A percentile compares a stretch with the other conserved stretches of the same genome.
phyloP scores from a whole-genome alignment of 2,113 vertebrate species.

The human (Homo sapiens) region DNA sequence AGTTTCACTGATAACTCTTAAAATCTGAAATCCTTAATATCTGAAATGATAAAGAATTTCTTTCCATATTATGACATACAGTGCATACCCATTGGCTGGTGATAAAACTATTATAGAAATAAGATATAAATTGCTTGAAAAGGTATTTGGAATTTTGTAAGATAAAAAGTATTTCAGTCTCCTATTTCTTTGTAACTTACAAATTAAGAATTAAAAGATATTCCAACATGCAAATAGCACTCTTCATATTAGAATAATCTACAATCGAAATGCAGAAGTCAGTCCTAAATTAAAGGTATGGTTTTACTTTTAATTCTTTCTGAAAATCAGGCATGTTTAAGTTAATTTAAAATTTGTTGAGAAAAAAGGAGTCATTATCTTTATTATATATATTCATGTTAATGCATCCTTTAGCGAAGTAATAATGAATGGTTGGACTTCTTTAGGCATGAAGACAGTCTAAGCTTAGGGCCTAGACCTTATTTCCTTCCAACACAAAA shows the following conservation, averaged over 20 bases:
- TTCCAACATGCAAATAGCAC: not conserved
- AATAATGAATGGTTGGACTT: not conserved
- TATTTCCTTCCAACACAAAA: constrained; percentile 8
- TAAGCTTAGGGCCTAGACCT: not conserved
- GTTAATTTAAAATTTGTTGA: constrained; percentile 28
- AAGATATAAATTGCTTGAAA: not conserved
- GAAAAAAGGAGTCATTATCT: not conserved
- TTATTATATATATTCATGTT: constrained; percentile 16
- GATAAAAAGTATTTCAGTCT: not conserved
- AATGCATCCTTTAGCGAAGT: not conserved
- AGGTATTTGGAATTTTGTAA: not conserved
- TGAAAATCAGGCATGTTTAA: constrained; percentile 35
- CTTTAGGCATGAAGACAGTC: not conserved
- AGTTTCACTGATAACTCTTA: not conserved
- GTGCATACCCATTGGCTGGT: rapidly evolving
- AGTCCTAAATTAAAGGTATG: not conserved
- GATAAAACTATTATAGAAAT: not conserved
- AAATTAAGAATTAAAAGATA: constrained; percentile 8
- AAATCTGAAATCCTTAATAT: constrained; percentile 1
- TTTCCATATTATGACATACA: not conserved
- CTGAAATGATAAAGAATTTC: not conserved
- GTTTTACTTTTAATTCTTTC: constrained; percentile 8
- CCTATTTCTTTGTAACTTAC: not conserved
- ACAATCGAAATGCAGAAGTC: not conserved
- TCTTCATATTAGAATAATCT: not conserved